These are phyloP conservation scores for Chrysolina haemoptera DNA, from an alignment of 2,888 invertebrate genomes.

Conservation along the genomic window DNA sequence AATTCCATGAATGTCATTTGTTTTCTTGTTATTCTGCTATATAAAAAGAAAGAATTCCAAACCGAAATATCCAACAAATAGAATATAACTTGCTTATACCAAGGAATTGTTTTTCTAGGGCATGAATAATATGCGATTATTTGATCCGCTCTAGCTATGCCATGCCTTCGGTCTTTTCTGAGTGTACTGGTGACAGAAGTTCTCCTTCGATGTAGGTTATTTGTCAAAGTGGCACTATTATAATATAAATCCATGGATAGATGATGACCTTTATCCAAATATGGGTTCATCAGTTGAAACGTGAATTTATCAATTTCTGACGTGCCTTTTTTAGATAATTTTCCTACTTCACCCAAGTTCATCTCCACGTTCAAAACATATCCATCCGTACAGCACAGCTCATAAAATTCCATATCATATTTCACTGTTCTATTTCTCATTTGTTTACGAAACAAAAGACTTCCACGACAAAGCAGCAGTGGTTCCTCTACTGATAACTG, in stretches of 20 bases:
- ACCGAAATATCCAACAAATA: too few species aligned
- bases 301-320: not conserved
- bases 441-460: conserved; percentile 36
- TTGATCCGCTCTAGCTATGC: too few species aligned
- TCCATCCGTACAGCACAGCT: conserved; percentile 31
- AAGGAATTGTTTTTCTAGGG: too few species aligned
- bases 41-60: too few species aligned
- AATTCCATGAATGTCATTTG: too few species aligned
- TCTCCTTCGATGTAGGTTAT: not conserved
- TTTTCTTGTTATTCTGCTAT: too few species aligned
- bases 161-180: too few species aligned
- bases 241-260: not conserved
- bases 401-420: conserved; percentile 37
- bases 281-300: not conserved
- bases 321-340: not conserved
- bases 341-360: conserved; percentile 24
- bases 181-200: too few species aligned
- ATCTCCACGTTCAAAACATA: conserved; percentile 42
- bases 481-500: conserved; percentile 29
- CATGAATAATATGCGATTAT: too few species aligned
- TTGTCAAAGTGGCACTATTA: not conserved
- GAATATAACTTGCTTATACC: too few species aligned
- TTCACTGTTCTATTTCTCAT: conserved; percentile 36
- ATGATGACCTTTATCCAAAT: not conserved
- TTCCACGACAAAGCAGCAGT: conserved; percentile 30